Percentiles rank a stretch among this genome's conserved stretches.
These are phyloP conservation scores for Ommatoiulus sabulosus DNA, from an alignment of 2,888 invertebrate species.

Conservation along the genomic window DNA sequence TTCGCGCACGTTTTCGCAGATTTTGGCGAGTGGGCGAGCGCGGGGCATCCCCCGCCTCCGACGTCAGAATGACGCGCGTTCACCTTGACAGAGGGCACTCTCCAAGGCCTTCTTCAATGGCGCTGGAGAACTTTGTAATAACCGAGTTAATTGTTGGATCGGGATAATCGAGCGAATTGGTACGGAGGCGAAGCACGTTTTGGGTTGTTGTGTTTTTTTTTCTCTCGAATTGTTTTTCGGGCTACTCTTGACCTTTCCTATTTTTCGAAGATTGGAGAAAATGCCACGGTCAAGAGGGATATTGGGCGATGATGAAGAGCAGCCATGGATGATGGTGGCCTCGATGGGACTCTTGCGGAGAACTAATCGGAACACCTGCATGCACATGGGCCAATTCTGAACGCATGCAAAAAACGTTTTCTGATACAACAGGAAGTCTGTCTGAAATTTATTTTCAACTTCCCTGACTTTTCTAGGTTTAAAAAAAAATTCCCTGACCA, in stretches of 20 bases:
- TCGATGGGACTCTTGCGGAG: too few relatives aligned
- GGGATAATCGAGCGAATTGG: not conserved
- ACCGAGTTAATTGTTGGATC: not conserved
- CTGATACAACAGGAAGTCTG: too few relatives aligned
- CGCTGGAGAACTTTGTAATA: not conserved
- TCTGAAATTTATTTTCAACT: too few relatives aligned
- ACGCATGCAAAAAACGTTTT: not conserved
- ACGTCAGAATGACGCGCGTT: constrained; percentile 31
- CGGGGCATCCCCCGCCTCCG: constrained; percentile 49
- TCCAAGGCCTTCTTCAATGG: not conserved
- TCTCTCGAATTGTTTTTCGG: not conserved
- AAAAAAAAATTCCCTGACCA: too few relatives aligned
- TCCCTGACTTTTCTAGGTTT: too few relatives aligned
- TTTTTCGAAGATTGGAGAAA: not conserved
- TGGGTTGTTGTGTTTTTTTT: too few relatives aligned
- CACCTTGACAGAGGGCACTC: not conserved
- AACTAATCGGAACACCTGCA: not conserved
- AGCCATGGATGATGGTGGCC: not conserved
- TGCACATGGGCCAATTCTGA: not conserved
- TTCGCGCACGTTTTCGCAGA: too few relatives aligned
- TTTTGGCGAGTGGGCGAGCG: not conserved
- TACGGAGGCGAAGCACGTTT: not conserved
- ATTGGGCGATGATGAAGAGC: not conserved
- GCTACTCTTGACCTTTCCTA: constrained; percentile 17
- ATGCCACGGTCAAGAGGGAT: not conserved